Conservation (phyloP, 2,113 vertebrate genomes). For the Ceyx margarethae region DNA sequence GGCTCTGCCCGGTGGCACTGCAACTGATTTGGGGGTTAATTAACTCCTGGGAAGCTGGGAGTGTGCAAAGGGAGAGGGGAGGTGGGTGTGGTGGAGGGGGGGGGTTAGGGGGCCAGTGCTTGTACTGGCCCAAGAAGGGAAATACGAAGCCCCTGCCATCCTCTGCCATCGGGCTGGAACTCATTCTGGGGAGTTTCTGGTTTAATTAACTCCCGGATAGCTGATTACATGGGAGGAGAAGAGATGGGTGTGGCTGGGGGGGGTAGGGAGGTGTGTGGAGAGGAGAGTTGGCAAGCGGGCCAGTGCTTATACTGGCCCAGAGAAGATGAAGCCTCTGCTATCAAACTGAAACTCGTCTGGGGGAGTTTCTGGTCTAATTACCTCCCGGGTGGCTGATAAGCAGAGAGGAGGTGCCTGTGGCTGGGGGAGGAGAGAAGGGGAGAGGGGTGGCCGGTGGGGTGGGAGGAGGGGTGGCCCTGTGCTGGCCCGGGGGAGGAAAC, state of each 20-base stretch:
- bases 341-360: accelerated
- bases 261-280: no score
- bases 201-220: background rate
- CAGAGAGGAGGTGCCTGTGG: no score
- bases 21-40: background rate
- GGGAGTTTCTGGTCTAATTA: background rate
- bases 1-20: background rate
- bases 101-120: background rate
- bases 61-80: no score
- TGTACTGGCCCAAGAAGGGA: background rate
- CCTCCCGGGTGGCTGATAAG: accelerated
- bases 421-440: no score
- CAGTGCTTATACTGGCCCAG: background rate
- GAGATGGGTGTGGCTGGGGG: background rate
- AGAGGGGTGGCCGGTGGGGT: no score
- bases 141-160: background rate
- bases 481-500: background rate
- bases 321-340: accelerated
- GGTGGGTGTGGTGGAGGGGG: no score
- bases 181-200: background rate
- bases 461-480: no score
- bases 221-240: background rate
- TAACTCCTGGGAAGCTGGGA: background rate
- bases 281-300: background rate
- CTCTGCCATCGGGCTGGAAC: no score